These are phyloP conservation scores for Acanthurus tractus DNA, from an alignment of 2,797 vertebrate genomes.

Conservation along the genomic window DNA sequence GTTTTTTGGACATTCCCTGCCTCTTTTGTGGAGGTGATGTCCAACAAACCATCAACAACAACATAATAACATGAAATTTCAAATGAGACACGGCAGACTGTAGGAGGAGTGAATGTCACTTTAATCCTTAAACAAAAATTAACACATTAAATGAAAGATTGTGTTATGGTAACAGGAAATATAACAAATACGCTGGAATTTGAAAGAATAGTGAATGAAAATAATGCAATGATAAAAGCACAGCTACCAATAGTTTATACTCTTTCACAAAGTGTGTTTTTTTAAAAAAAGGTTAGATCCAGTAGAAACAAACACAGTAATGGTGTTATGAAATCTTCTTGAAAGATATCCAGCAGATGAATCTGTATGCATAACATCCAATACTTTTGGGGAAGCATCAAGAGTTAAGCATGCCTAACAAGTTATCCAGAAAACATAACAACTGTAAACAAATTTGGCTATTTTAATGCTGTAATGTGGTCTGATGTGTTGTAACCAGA, in stretches of 20 bases:
- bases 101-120: conserved; percentile 74
- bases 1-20: conserved; percentile 22
- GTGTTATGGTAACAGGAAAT: conserved; percentile 61
- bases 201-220: conserved; percentile 69
- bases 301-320: conserved; percentile 48
- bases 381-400: conserved; percentile 34
- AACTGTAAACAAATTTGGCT: conserved; percentile 59
- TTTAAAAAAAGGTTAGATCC: conserved; percentile 48
- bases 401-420: conserved; percentile 28
- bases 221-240: conserved; percentile 58
- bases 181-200: conserved; percentile 59
- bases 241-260: conserved; percentile 41
- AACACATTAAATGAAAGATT: conserved; percentile 68
- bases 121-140: conserved; percentile 78
- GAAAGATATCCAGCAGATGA: conserved; percentile 43
- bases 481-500: conserved; percentile 8
- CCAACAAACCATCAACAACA: conserved; percentile 12
- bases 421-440: conserved; percentile 41
- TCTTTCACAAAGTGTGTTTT: conserved; percentile 53
- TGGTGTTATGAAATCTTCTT: conserved; percentile 49
- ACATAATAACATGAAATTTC: conserved; percentile 1
- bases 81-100: conserved; percentile 39
- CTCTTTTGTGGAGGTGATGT: conserved; percentile 8
- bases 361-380: conserved; percentile 34
- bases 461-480: conserved; percentile 40